Evolutionary conservation across 2,797 vertebrate genomes (phyloP), one percentile per base, ranked within the genome.

Genomic region (Myripristis jacobus): DNA sequence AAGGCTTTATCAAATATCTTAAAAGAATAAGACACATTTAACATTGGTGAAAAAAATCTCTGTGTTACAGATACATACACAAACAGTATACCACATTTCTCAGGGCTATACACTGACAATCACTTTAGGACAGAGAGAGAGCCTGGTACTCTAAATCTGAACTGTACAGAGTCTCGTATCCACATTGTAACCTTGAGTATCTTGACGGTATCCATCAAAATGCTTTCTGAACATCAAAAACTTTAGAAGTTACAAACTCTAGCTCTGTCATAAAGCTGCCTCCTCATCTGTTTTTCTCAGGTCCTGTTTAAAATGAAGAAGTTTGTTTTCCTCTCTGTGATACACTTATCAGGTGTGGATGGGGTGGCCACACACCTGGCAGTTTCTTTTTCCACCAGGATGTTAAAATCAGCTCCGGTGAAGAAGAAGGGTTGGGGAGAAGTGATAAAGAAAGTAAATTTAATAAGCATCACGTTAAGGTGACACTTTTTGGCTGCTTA

Each of bases 21-120:
- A 80, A 79, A 81, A 66, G 54, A 80, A 80, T 61, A 58, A 74
- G 75, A 84, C 75, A 79, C 65, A 9, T 43, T 76, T 59, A 80
- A 77, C 62, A 59, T 74, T 53, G 70, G 60, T 69, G 64, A 67
- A 66, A 78, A 80, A 24, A 63, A 66, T 29, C 36, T 43, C 31
- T 46, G 44, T 70, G 61, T 77, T 61, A 80, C 76, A 75, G 72
- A 54, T 41, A 74, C 71, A 70, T 62, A 67, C 62, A 77, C 57
- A 18, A 73, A 86, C 54, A 3, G 41, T 29, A 59, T 22, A 61
- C 70, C 67, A 80, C 70, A 63, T 57, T 79, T 81, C 48, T 75
- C 73, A 21, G 36, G 70, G 57, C 62, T 82, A 61, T 52, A 82
- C 79, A 65, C 27, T 8, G 44, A 82, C 80, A 47, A 77, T 51